These are phyloP conservation scores for Clusia tigrina DNA, from an alignment of 2,888 invertebrate genomes.

Conservation along the genomic window DNA sequence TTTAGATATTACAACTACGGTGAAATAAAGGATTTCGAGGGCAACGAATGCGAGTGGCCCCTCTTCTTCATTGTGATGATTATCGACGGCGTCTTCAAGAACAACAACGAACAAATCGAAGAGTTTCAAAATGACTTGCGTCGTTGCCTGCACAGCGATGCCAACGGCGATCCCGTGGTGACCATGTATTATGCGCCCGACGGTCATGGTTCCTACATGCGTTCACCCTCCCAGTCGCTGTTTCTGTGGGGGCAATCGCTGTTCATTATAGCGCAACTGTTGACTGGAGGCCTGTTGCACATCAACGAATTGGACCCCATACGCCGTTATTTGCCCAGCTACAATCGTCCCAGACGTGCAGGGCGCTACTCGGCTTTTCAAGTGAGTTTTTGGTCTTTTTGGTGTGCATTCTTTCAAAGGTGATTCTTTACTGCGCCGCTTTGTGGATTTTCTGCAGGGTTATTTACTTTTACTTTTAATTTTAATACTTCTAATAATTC, in stretches of 20 bases:
- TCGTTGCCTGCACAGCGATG: conserved; percentile 80
- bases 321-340: conserved; percentile 92
- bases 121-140: conserved; percentile 88
- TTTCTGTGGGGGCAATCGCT: conserved; percentile 97
- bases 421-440: conserved; percentile 9
- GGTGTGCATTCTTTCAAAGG: conserved; percentile 10
- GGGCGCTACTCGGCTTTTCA: conserved; percentile 98
- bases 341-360: conserved; percentile 89
- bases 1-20: conserved; percentile 83
- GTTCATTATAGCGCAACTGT: conserved; percentile 90
- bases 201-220: conserved; percentile 61
- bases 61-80: conserved; percentile 95
- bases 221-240: conserved; percentile 67
- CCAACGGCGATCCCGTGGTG: conserved; percentile 88
- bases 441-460: conserved; percentile 14
- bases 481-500: background rate
- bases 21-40: conserved; percentile 94
- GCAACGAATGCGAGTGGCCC: conserved; percentile 98
- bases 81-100: conserved; percentile 92
- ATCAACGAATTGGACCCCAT: conserved; percentile 97
- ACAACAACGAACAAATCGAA: conserved; percentile 87
- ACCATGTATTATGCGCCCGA: conserved; percentile 83
- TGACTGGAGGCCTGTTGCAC: conserved; percentile 88
- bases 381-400: conserved; percentile 68
- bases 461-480: conserved; percentile 12